Evolutionary conservation across 1,140 invertebrate species (phyloP), one percentile per base, ranked within the genome.

Genomic region (Bradysia coprophila): DNA sequence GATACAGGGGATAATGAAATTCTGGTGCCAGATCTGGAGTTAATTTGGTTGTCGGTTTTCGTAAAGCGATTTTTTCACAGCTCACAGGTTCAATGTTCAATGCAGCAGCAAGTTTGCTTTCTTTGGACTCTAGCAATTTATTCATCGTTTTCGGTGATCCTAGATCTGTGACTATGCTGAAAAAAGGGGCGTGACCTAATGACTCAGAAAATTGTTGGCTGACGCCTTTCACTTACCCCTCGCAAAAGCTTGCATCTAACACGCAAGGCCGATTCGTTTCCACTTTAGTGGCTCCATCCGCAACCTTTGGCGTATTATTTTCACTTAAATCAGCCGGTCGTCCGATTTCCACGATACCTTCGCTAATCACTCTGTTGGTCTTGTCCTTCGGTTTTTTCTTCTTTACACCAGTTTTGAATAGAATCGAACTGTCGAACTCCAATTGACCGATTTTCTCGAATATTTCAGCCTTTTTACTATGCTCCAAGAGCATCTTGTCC

Each of bases 211-310:
- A n/a, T n/a, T n/a, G n/a, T n/a, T n/a, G n/a, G n/a, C n/a, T n/a
- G n/a, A n/a, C n/a, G n/a, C n/a, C n/a, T n/a, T n/a, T n/a, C n/a
- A n/a, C n/a, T n/a, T n/a, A n/a, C 8, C 18, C 34, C n/a, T 23
- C 46, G 18, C 57, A 59, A 42, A 55, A 59, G 40, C 57, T 59
- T 5, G 49, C 54, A 13, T 59, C 54, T 57, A 59, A 55, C 20
- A 54, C 34, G 0, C 48, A 56, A 6, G 57, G 48, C 5, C 48
- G 46, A 41, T 47, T 54, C 4, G 54, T 59, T 3, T 48, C 31
- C 3, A 18, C 15, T 15, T 11, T 15, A 4, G 13, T 15, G 10
- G 16, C 3, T 11, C n/a, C 19, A 4, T 28, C 5, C 6, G 4
- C 23, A 32, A 15, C 11, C 19, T 4, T 9, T 18, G 8, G 22